These are phyloP conservation scores for Odiellus spinosus DNA, from an alignment of 2,888 invertebrate genomes.

Conservation along the genomic window DNA sequence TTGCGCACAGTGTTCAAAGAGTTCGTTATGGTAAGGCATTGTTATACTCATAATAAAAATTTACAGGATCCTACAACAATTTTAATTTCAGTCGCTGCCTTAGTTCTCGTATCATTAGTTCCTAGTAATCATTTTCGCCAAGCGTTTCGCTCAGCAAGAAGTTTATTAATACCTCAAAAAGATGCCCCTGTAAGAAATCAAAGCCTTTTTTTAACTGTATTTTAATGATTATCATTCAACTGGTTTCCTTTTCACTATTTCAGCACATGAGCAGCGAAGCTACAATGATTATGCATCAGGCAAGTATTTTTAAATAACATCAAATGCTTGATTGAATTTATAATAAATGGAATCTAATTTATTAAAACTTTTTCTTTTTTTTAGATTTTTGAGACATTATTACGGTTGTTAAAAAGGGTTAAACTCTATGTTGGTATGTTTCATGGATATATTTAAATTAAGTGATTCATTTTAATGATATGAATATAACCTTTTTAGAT, in stretches of 20 bases:
- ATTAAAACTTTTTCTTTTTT: background rate
- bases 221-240: background rate
- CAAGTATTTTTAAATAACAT: constrained; percentile 27
- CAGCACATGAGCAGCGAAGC: constrained; percentile 40
- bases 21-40: constrained; percentile 59
- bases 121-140: constrained; percentile 81
- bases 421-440: constrained; percentile 47
- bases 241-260: constrained; percentile 1
- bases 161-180: constrained; percentile 39
- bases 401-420: constrained; percentile 53
- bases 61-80: too few relatives aligned
- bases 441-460: background rate
- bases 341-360: background rate
- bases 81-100: constrained; percentile 63
- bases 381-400: constrained; percentile 30
- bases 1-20: constrained; percentile 66
- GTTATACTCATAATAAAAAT: too few relatives aligned
- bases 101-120: constrained; percentile 71
- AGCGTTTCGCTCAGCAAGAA: constrained; percentile 50
- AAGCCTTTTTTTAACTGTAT: background rate
- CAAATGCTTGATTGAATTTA: background rate
- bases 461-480: too few relatives aligned
- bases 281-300: constrained; percentile 43
- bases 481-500: too few relatives aligned
- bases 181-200: constrained; percentile 25